phyloP scores from a whole-genome alignment of 1,140 invertebrate species.

The Harpegnathos saltator region DNA sequence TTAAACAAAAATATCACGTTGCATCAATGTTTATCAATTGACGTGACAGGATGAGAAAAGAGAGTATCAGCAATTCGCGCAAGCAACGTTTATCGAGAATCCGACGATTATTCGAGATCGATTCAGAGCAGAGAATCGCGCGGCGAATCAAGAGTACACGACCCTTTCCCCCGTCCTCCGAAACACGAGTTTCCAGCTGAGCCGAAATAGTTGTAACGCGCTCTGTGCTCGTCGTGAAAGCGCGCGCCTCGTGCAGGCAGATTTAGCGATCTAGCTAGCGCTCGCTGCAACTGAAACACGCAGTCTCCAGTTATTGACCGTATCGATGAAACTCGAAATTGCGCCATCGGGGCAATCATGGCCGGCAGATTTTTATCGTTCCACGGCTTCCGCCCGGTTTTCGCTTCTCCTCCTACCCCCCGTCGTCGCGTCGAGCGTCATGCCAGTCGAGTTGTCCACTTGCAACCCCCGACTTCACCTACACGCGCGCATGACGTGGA shows the following conservation, averaged over 20 bases:
- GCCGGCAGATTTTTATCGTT: constrained; percentile 51
- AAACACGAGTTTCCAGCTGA: constrained; percentile 2
- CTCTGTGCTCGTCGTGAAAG: constrained; percentile 1
- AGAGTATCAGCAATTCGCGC: not conserved
- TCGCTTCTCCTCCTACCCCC: no score
- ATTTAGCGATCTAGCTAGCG: constrained; percentile 7
- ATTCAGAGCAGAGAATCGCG: not conserved
- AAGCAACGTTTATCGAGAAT: not conserved
- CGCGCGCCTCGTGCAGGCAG: not conserved
- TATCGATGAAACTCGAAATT: constrained; percentile 55
- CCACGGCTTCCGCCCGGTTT: not conserved
- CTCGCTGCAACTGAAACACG: constrained; percentile 15
- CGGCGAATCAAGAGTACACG: not conserved
- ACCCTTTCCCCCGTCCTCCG: no score
- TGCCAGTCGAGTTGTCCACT: constrained; percentile 32
- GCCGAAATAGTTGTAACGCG: constrained; percentile 6
- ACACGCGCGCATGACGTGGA: constrained; percentile 10
- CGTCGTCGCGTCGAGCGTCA: constrained; percentile 20
- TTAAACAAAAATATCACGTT: constrained; percentile 33
- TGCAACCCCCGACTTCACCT: constrained; percentile 10
- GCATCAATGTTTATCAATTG: constrained; percentile 1
- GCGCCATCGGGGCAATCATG: constrained; percentile 37
- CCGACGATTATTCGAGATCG: not conserved
- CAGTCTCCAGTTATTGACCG: constrained; percentile 29
- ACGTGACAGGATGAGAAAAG: not conserved